Base-by-base conservation (phyloP, 1,140 invertebrate genomes). In the Eulimnadia texana region DNA sequence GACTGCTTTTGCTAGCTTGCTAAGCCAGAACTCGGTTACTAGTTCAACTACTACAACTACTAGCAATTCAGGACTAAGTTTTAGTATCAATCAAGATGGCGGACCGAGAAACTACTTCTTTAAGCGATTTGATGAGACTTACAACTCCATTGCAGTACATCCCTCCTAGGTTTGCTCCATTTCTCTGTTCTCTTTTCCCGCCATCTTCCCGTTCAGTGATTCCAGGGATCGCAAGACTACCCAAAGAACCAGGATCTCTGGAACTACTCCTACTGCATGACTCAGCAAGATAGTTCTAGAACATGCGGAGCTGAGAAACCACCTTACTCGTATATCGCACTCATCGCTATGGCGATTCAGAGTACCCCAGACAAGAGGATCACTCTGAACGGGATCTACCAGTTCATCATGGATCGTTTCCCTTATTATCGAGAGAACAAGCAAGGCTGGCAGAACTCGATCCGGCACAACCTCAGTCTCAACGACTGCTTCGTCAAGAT, bases 381-480 rank as follows among this genome's bases (percentile, higher is more conserved):
- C 3, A 80, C 79, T 0, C 66, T 80, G 3, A 76, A 72, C 53
- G 77, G 75, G 22, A 79, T 80, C 56, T 79, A 78, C 66, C 73
- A 77, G 56, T 78, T 76, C 64, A 79, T 80, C 52, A 76, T 78
- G 74, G 75, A 78, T 62, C 67, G 77, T 28, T 80, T 80, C 67
- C 79, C 79, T 13, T 80, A 78, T 68, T 80, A 79, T 65, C 74
- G 75, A 59, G 77, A 78, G 54, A 80, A 79, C 65, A 79, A 80
- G 63, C 79, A 80, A 70, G 81, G 81, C 20, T 83, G 82, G 81
- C 82, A 83, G 68, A 83, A 83, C 69, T 79, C 77, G 3, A 83
- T 83, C 53, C 71, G 81, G 22, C 81, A 83, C 68, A 83, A 81
- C 67, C 70, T 83, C 3, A 76, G 73, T 42, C 70, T 80, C 3